Conservation (phyloP, 2,888 invertebrate genomes). For the Brachyopa scutellaris region DNA sequence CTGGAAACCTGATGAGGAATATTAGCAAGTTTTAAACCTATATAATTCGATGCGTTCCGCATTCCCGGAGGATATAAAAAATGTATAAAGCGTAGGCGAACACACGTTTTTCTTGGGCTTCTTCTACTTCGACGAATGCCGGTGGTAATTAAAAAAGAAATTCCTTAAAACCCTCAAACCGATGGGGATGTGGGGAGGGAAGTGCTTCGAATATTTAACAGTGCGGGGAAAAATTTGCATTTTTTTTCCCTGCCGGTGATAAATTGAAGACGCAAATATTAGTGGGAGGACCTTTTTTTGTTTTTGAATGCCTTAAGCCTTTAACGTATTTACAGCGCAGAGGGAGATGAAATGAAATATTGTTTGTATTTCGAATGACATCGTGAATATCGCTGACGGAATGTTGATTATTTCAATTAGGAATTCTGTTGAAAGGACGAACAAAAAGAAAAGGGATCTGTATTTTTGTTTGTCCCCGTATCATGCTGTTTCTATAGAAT, state of each 20-base stretch:
- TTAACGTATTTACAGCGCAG: not conserved
- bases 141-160: conserved; percentile 49
- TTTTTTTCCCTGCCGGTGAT: conserved; percentile 8
- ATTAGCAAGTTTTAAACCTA: not conserved
- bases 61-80: conserved; percentile 12
- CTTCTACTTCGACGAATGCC: conserved; percentile 1
- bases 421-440: not conserved
- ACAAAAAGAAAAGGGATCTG: not conserved
- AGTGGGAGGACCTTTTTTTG: not conserved
- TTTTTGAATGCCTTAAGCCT: not conserved
- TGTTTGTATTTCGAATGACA: conserved; percentile 11
- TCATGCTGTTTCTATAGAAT: not conserved
- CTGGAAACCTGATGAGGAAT: conserved; percentile 14
- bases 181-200: not conserved
- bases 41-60: not conserved
- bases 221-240: conserved; percentile 7
- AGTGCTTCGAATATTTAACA: conserved; percentile 22
- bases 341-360: not conserved
- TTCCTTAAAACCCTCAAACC: conserved; percentile 7
- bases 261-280: conserved; percentile 19
- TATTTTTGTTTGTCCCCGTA: not conserved
- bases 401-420: conserved; percentile 47
- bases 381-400: conserved; percentile 7
- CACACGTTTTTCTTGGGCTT: conserved; percentile 11
- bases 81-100: not conserved